Conservation (phyloP, 2,797 vertebrate genomes). For the Ataeniobius toweri region DNA sequence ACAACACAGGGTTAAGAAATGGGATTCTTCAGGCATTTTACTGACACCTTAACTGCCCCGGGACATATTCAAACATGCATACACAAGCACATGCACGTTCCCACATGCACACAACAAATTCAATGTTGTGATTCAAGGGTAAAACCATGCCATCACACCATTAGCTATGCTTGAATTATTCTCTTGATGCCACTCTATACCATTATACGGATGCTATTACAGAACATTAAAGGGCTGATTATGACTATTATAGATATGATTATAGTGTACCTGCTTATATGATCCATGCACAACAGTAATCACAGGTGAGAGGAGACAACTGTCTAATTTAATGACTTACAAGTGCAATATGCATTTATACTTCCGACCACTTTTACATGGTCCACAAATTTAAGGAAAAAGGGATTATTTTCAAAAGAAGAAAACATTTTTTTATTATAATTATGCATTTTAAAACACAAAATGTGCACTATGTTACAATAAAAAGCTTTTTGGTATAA, state of each 20-base stretch:
- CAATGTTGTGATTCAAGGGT: conserved; percentile 80
- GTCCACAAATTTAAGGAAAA: conserved; percentile 20
- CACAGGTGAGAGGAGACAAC: conserved; percentile 79
- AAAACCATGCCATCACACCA: conserved; percentile 72
- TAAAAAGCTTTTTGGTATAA: conserved; percentile 5
- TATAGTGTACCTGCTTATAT: conserved; percentile 77
- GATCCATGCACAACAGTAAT: conserved; percentile 79
- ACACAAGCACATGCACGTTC: conserved; percentile 44
- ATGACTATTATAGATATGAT: conserved; percentile 79
- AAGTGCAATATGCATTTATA: conserved; percentile 48
- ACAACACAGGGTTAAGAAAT: conserved; percentile 72
- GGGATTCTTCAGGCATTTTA: conserved; percentile 76
- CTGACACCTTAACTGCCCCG: conserved; percentile 69
- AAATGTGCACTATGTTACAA: background rate
- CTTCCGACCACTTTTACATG: conserved; percentile 32
- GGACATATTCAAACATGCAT: conserved; percentile 67
- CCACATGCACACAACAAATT: conserved; percentile 67
- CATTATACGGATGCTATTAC: conserved; percentile 79
- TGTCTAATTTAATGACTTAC: conserved; percentile 69
- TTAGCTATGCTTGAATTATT: conserved; percentile 79
- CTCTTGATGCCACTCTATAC: conserved; percentile 77
- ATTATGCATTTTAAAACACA: background rate
- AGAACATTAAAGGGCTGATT: conserved; percentile 78
- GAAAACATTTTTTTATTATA: background rate
- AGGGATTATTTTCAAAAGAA: background rate